phyloP scores from a whole-genome alignment of 2,888 invertebrate genomes.

The Baccha elongata region DNA sequence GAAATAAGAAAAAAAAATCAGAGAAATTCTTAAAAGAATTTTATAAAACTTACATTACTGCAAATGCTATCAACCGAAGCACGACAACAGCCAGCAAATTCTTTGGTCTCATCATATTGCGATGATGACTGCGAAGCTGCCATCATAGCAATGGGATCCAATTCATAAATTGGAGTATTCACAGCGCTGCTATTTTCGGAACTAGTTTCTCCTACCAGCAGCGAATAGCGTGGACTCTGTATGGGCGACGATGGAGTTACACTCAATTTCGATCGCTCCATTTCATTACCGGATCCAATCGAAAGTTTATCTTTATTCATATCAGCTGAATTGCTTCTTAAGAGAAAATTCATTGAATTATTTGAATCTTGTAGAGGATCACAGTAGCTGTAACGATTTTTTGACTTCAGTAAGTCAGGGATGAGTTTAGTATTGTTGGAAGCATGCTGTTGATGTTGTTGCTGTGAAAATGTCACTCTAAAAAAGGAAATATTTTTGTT shows the following conservation, averaged over 20 bases:
- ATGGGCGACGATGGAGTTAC: conserved; percentile 81
- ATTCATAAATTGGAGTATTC: conserved; percentile 82
- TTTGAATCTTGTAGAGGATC: conserved; percentile 72
- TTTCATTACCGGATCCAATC: conserved; percentile 73
- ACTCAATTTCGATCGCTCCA: conserved; percentile 79
- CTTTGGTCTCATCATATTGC: conserved; percentile 74
- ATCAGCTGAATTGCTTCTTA: conserved; percentile 77
- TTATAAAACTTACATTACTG: conserved; percentile 77
- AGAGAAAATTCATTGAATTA: conserved; percentile 74
- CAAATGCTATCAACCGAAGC: conserved; percentile 80
- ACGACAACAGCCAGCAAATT: conserved; percentile 75
- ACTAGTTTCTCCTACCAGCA: conserved; percentile 81
- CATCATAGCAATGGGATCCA: conserved; percentile 80
- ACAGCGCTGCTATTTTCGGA: conserved; percentile 82
- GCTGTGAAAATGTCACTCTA: conserved; percentile 72
- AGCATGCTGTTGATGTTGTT: conserved; percentile 66
- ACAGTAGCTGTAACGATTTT: conserved; percentile 79
- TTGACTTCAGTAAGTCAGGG: conserved; percentile 76
- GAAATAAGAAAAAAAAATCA: background rate
- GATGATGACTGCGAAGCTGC: conserved; percentile 68
- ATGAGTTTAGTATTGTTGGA: conserved; percentile 74
- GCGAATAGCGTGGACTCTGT: conserved; percentile 82
- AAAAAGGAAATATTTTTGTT: conserved; percentile 7
- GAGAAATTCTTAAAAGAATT: background rate
- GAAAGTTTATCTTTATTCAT: conserved; percentile 75